Conservation (phyloP, 2,888 invertebrate genomes). For the Ophion costatus region DNA sequence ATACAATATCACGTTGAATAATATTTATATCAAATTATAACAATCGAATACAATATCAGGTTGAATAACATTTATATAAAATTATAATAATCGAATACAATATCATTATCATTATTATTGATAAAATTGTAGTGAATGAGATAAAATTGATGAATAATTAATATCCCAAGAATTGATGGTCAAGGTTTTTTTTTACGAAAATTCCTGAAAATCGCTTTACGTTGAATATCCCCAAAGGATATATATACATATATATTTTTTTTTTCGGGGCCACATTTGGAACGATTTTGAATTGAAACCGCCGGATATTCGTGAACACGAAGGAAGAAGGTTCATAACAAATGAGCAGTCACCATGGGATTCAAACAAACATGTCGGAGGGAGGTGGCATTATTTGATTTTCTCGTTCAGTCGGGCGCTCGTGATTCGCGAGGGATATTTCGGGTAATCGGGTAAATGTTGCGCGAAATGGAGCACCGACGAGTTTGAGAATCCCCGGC, state of each 20-base stretch:
- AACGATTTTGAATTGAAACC: not conserved
- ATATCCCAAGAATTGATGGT: not conserved
- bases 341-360: constrained; percentile 57
- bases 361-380: constrained; percentile 61
- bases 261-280: not conserved
- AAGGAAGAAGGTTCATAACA: constrained; percentile 33
- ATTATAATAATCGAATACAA: too few species aligned
- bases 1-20: too few species aligned
- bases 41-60: too few species aligned
- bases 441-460: constrained; percentile 33
- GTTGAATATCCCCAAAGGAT: not conserved
- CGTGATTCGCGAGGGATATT: constrained; percentile 24
- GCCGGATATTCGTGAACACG: not conserved
- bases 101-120: too few species aligned
- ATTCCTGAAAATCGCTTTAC: not conserved
- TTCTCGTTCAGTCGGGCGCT: constrained; percentile 14
- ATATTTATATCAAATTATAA: too few species aligned
- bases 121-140: too few species aligned
- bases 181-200: not conserved
- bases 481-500: constrained; percentile 6
- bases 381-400: constrained; percentile 41
- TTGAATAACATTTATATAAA: too few species aligned
- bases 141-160: not conserved
- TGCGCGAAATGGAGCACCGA: constrained; percentile 17
- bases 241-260: not conserved